A percentile compares a stretch with the other conserved stretches of the same genome.
Conservation (phyloP, 2,888 invertebrate species). For the Hyles lineata region DNA sequence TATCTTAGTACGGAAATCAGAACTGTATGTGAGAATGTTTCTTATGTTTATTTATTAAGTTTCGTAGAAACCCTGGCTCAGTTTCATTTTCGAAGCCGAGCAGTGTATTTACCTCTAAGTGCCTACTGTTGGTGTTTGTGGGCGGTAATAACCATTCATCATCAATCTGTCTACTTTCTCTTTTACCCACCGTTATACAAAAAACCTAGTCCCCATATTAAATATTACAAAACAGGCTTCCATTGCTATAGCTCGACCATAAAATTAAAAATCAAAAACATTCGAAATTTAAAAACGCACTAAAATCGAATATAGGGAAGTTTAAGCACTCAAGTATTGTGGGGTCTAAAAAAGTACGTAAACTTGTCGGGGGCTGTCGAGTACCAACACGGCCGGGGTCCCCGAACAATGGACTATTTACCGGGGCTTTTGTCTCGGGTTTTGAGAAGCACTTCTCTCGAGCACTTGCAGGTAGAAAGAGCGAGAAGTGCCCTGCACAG, state of each 20-base stretch:
- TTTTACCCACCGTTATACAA: too few relatives aligned
- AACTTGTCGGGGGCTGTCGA: conserved; percentile 62
- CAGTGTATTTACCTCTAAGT: too few relatives aligned
- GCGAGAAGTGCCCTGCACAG: conserved; percentile 39
- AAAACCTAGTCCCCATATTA: too few relatives aligned
- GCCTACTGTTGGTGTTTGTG: too few relatives aligned
- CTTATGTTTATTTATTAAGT: too few relatives aligned
- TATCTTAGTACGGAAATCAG: too few relatives aligned
- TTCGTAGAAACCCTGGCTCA: too few relatives aligned
- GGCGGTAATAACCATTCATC: too few relatives aligned
- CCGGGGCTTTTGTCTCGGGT: conserved; percentile 67
- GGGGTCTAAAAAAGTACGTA: conserved; percentile 56
- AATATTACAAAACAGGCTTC: neutral
- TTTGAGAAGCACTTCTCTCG: conserved; percentile 55
- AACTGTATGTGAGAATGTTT: too few relatives aligned
- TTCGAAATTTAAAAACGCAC: conserved; percentile 8
- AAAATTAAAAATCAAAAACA: neutral
- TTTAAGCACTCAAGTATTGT: conserved; percentile 31
- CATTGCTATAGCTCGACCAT: neutral
- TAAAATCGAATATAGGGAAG: conserved; percentile 29
- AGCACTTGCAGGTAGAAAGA: conserved; percentile 49
- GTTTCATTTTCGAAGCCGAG: too few relatives aligned
- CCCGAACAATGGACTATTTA: conserved; percentile 77
- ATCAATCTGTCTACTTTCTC: too few relatives aligned
- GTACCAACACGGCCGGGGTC: conserved; percentile 51